Evolutionary conservation across 2,888 invertebrate genomes (phyloP), one percentile per base, ranked within the genome.

Genomic region (Hanleya hanleyi): DNA sequence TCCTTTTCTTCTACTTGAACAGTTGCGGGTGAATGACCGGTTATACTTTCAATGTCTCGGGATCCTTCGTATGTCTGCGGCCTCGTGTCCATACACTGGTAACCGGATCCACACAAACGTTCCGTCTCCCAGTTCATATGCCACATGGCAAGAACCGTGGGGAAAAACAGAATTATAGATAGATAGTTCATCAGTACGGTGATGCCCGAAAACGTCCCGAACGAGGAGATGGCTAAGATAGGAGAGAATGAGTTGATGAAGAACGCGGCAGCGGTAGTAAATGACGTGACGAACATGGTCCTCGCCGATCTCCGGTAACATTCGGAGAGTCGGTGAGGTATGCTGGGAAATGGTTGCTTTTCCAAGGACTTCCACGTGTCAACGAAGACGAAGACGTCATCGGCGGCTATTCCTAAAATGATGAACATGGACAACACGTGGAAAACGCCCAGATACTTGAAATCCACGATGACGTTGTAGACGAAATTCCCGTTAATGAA

Each of bases 181-280:
- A 77, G 7, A 78, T 77, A 77, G 71, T 77, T 77, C 15, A 77
- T 74, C n/a, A 69, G 37, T 9, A 81, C 74, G 9, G 71, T 41
- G 35, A 78, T 67, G n/a, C 73, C 82, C 12, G 81, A 65, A 51
- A 83, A 81, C 2, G 68, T 36, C 4, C 81, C 81, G 61, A 81
- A 81, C 32, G 77, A 71, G 15, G 68, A 51, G 12, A 81, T 69
- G 12, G 77, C 71, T 15, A 81, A 68, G 15, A 81, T 33, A 9
- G 78, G 80, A 12, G 77, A 83, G 51, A 76, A 68, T 5, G 82
- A 57, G 66, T 71, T 83, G 33, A 72, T 75, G 38, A 81, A 62
- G 72, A 81, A 78, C 5, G 77, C 77, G 1, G 61, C 50, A 22
- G 69, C 64, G 26, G 77, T 77, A 18, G 77, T 78, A 15, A 73